Conservation (phyloP, 2,888 invertebrate genomes). For the Campaea margaritaria region DNA sequence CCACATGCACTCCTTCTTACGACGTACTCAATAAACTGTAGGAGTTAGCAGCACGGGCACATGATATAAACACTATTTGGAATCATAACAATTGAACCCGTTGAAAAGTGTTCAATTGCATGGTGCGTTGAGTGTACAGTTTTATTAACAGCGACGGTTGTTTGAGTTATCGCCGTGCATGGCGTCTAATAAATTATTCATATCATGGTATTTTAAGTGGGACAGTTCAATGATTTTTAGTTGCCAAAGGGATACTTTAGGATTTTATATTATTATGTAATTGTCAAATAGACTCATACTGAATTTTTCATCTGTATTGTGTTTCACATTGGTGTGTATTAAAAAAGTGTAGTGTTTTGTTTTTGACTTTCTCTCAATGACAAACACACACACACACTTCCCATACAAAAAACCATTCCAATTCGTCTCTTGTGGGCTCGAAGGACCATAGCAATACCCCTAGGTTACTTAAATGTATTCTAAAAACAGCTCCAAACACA, state of each 20-base stretch:
- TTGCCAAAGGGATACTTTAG: no score
- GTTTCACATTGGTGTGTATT: no score
- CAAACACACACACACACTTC: no score
- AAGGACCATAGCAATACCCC: no score
- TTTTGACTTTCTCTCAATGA: no score
- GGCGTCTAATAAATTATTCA: background rate
- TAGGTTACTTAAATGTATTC: background rate
- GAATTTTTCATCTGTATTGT: no score
- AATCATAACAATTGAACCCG: slow-evolving; percentile 47
- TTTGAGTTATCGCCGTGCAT: slow-evolving; percentile 16
- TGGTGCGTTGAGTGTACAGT: slow-evolving; percentile 17
- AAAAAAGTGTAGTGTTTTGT: no score
- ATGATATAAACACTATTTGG: slow-evolving; percentile 49
- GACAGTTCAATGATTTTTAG: background rate
- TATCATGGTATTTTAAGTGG: background rate
- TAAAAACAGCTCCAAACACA: slow-evolving; percentile 19
- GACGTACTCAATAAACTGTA: slow-evolving; percentile 54
- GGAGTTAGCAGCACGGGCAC: slow-evolving; percentile 51
- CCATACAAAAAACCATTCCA: background rate
- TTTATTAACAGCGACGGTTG: slow-evolving; percentile 25
- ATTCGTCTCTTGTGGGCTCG: background rate
- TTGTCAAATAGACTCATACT: no score
- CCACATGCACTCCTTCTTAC: slow-evolving; percentile 52
- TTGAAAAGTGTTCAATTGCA: slow-evolving; percentile 40
- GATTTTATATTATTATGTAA: no score